Base-by-base conservation (phyloP, 2,888 invertebrate genomes). In the Polyploca ridens region DNA sequence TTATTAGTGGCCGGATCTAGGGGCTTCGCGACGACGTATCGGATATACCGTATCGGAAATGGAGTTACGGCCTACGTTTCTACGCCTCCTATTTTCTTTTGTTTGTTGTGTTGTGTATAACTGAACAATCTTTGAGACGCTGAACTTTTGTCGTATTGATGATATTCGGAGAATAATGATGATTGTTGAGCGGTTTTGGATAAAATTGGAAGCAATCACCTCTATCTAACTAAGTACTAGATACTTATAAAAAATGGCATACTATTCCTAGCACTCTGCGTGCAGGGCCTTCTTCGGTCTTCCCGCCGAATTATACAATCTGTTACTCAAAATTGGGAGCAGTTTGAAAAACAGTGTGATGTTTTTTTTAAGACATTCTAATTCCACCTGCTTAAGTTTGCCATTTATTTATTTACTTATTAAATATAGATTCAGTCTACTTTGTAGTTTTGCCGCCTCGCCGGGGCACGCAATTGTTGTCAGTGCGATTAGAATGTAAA, bases 1-100 rank as follows among this genome's bases (percentile, higher is more conserved):
- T 72, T 54, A 76, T 75, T 72, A 73, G 78, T 69, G 69, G 67
- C 69, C 66, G 69, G 77, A 76, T 76, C 69, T 69, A 75, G 67
- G 66, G 65, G 54, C 69, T 72, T 73, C 41, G 64, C 69, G 63
- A 73, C 49, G 49, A 54, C 27, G 27, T n/a, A 27, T 27, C 27
- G 27, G 27, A 27, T 27, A 27, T 27, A 27, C 27, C 27, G 27
- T 76, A 74, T 74, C 62, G 64, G 65, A 60, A 64, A 65, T 60
- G 19, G 54, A 54, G 19, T 7, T 54, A 54, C 54, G 3, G 49
- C 19, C 19, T 44, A 19, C 16, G 7, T 54, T 10, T 54, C 16
- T 54, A n/a, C 16, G 54, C 0, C 54, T 54, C 8, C 54, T 10
- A 54, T 54, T 49, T 49, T 54, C 54, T 19, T 54, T 54, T 54